These are phyloP conservation scores for Lacerta viridis DNA, from an alignment of 2,797 vertebrate species.

Conservation along the genomic window DNA sequence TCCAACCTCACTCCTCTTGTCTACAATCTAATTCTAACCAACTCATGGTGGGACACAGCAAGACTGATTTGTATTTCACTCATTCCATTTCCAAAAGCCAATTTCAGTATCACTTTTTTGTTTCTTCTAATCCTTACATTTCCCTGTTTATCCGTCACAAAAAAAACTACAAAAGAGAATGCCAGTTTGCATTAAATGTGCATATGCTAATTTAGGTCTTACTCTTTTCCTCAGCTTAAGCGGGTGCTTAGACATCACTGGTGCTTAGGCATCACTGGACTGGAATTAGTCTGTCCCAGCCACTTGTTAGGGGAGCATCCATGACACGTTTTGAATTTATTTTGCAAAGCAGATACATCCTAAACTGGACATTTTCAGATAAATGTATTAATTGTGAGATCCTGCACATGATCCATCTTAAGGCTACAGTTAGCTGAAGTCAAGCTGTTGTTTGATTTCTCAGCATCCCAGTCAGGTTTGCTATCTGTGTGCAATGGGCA, in stretches of 20 bases:
- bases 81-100: background rate
- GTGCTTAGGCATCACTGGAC: no score
- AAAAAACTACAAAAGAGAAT: no score
- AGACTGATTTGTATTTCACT: background rate
- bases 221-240: no score
- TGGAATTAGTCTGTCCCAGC: no score
- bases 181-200: no score
- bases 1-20: background rate
- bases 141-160: background rate
- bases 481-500: background rate
- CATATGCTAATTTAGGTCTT: no score
- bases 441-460: background rate
- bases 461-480: background rate
- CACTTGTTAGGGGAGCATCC: no score
- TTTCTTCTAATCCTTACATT: background rate
- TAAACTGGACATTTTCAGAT: background rate
- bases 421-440: no score
- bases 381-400: background rate
- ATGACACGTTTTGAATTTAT: no score
- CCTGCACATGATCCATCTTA: background rate
- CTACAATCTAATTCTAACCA: background rate
- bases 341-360: background rate
- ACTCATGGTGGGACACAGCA: background rate
- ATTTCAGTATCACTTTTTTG: background rate
- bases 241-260: no score